phyloP scores from a whole-genome alignment of 1,140 invertebrate genomes.

The Drosophila ironensis region DNA sequence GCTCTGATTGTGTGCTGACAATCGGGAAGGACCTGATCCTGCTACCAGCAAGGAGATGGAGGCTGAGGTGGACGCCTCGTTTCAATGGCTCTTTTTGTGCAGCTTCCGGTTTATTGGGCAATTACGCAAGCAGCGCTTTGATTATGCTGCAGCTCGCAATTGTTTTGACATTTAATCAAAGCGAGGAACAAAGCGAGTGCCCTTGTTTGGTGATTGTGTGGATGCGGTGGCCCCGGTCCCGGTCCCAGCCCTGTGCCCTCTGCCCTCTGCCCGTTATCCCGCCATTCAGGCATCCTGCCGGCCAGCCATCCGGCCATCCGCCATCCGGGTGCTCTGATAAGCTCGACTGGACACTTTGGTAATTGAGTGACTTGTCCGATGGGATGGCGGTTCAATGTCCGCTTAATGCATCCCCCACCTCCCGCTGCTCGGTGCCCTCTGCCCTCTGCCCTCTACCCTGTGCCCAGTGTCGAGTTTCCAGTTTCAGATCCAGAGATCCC shows the following conservation, averaged over 20 bases:
- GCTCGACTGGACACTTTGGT: constrained; percentile 70
- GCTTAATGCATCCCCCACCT: constrained; percentile 4
- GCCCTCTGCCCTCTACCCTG: too few species aligned
- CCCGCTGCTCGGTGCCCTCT: neutral
- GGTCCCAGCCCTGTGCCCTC: neutral
- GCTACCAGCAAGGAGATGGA: neutral
- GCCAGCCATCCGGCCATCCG: neutral
- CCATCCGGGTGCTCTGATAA: constrained; percentile 40
- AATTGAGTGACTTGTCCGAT: constrained; percentile 58
- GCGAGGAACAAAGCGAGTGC: constrained; percentile 36
- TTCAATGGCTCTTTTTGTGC: constrained; percentile 15
- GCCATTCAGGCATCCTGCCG: neutral
- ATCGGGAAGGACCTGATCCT: neutral
- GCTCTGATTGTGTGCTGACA: constrained; percentile 2
- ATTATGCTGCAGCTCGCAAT: constrained; percentile 68
- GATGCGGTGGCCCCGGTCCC: neutral
- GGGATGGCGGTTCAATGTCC: constrained; percentile 59
- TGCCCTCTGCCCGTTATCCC: neutral
- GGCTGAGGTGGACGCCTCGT: neutral
- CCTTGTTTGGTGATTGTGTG: neutral
- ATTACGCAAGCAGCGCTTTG: constrained; percentile 67
- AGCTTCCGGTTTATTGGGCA: constrained; percentile 73
- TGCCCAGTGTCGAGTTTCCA: too few species aligned
- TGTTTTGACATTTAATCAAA: constrained; percentile 77
- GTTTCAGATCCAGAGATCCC: too few species aligned